phyloP scores from a whole-genome alignment of 2,797 vertebrate species.

The Tenualosa thibaudeaui region DNA sequence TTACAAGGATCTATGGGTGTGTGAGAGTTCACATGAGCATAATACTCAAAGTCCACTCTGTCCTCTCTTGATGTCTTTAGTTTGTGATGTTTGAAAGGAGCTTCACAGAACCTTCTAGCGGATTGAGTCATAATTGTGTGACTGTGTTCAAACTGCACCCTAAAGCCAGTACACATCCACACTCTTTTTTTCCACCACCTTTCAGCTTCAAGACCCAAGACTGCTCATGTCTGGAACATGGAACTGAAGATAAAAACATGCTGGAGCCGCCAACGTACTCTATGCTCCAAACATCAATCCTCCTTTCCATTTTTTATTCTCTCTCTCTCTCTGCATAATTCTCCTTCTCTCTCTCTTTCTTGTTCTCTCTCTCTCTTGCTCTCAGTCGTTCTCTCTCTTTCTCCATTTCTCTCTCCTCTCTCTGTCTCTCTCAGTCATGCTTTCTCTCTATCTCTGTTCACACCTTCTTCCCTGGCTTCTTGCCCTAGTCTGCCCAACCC shows the following conservation, averaged over 20 bases:
- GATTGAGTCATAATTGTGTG: slow-evolving; percentile 46
- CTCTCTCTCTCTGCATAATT: background rate
- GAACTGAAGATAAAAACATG: slow-evolving; percentile 40
- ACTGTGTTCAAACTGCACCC: background rate
- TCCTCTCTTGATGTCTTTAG: background rate
- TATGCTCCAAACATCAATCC: background rate
- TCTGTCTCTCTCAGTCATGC: background rate
- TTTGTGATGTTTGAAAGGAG: background rate
- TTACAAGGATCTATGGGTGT: background rate
- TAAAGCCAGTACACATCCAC: slow-evolving; percentile 43
- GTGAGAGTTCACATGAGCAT: background rate
- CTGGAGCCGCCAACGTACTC: background rate
- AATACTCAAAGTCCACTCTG: background rate
- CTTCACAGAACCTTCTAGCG: slow-evolving; percentile 31
- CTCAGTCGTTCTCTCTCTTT: background rate
- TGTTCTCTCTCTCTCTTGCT: background rate
- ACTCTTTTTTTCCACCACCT: slow-evolving; percentile 26
- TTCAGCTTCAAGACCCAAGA: slow-evolving; percentile 33
- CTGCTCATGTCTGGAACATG: slow-evolving; percentile 28
- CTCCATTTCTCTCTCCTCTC: no score
- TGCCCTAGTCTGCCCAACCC: background rate
- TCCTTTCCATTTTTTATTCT: background rate
- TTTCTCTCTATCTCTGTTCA: background rate
- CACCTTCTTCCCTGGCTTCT: background rate
- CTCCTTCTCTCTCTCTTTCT: no score